phyloP scores from a whole-genome alignment of 2,797 vertebrate species.

The Masticophis lateralis region DNA sequence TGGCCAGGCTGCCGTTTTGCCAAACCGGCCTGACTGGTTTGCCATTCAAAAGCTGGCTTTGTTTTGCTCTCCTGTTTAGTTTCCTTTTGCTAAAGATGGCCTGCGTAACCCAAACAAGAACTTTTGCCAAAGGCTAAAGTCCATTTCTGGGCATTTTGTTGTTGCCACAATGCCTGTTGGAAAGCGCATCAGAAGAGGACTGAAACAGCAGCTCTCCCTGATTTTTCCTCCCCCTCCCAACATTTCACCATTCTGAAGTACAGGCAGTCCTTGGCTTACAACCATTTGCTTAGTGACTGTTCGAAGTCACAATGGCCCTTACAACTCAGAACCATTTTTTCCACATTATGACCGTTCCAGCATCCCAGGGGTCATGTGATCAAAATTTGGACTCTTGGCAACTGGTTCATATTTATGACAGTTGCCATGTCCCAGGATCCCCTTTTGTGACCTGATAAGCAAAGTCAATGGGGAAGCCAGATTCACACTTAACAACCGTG shows the following conservation, averaged over 20 bases:
- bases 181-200: not conserved
- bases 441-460: not conserved
- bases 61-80: not conserved
- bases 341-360: not conserved
- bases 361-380: not conserved
- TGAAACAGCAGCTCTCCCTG: too few relatives aligned
- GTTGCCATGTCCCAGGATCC: not conserved
- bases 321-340: not conserved
- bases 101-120: not conserved
- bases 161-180: not conserved
- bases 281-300: not conserved
- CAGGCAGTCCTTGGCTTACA: not conserved
- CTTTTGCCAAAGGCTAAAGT: not conserved
- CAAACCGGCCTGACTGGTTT: constrained; percentile 3
- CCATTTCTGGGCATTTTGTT: not conserved
- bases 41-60: not conserved
- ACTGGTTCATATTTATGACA: not conserved
- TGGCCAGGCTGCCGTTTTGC: not conserved
- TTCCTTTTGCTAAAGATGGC: not conserved
- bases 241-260: not conserved
- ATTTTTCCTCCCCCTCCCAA: not conserved
- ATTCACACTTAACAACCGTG: not conserved
- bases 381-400: not conserved
- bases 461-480: not conserved
- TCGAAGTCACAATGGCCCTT: not conserved